Evolutionary conservation across 2,797 vertebrate species (phyloP), one percentile per base, ranked within the genome.

Genomic region (Hylomyscus alleni): DNA sequence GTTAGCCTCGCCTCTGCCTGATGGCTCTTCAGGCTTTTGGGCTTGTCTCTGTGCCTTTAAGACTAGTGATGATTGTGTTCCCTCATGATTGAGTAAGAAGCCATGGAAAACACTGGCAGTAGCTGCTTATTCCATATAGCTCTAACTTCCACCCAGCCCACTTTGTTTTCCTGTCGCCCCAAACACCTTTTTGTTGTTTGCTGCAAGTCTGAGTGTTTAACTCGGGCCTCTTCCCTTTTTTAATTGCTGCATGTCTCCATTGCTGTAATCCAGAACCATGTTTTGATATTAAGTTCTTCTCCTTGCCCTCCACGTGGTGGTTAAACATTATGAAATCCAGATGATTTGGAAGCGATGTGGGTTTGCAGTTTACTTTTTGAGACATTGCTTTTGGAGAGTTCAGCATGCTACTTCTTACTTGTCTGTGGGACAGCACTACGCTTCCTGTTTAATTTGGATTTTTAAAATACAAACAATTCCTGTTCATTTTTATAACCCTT

Each of bases 241-340:
- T 96, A 96, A 90, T 96, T 90, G 94, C 88, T 80, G 83, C 96
- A 95, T 94, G 97, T 95, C 96, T 94, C 94, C 83, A 87, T 97
- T 80, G 83, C 96, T 96, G 20, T 97, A 97, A 97, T 98, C 89
- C 98, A 95, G 97, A 97, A 95, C 98, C 84, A 80, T 95, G 95
- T 98, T 98, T 97, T 98, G 97, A 97, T 98, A 97, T 97, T 97
- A 90, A 96, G 97, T 92, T 98, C 97, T 96, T 98, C 96, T 90
- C 96, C 96, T 97, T 94, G 47, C 96, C 95, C 96, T 95, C 98
- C 98, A 97, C 97, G 83, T 69, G 97, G 98, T n/a, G 98, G 98
- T 97, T 98, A 95, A 73, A 89, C 94, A 98, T 98, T 98, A 98
- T 98, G 98, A 98, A 98, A 98, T 98, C 99, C 99, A 99, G 98